phyloP scores from a whole-genome alignment of 1,140 invertebrate species.

The Pentalonia nigronervosa region DNA sequence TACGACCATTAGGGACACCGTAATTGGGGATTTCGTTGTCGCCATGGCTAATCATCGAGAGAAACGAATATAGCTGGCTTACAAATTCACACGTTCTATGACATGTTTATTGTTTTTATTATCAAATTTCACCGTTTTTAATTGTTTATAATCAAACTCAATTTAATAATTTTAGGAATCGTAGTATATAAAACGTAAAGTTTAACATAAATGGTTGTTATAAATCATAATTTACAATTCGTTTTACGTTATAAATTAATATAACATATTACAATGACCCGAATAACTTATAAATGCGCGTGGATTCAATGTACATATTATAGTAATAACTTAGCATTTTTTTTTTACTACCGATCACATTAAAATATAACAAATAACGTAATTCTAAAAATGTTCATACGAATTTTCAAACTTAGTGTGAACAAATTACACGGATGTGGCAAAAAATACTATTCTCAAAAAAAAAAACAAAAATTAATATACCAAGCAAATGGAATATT shows the following conservation, averaged over 20 bases:
- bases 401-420: background rate
- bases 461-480: no score
- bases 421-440: background rate
- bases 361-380: background rate
- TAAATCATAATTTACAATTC: background rate
- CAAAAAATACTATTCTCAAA: no score
- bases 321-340: background rate
- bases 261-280: no score
- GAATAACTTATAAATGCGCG: background rate
- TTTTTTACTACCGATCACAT: background rate
- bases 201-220: background rate
- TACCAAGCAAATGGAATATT: no score
- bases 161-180: background rate
- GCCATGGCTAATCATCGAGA: background rate
- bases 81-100: background rate
- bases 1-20: background rate
- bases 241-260: background rate
- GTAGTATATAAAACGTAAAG: background rate
- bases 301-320: background rate
- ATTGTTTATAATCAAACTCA: background rate
- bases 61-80: background rate
- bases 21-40: background rate
- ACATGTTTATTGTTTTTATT: slow-evolving; percentile 18
- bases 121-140: background rate
- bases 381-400: background rate